phyloP scores from a whole-genome alignment of 2,113 vertebrate species.

The Tachysurus vachellii region DNA sequence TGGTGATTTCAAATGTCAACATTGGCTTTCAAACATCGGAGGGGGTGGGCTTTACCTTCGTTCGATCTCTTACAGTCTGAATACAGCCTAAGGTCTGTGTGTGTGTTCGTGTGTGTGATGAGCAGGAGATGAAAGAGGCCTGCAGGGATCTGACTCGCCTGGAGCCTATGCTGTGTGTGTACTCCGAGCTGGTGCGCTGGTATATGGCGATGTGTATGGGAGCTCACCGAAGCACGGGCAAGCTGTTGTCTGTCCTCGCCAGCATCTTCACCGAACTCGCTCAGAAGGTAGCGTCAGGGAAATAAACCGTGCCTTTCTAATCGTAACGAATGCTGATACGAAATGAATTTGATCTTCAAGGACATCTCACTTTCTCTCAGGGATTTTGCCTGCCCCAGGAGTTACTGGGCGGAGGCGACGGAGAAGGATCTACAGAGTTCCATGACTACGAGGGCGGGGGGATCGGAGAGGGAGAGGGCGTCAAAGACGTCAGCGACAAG shows the following conservation, averaged over 20 bases:
- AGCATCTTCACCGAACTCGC: slow-evolving; percentile 89
- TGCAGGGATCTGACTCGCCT: slow-evolving; percentile 81
- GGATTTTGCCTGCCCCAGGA: slow-evolving; percentile 96
- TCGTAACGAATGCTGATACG: too few relatives aligned
- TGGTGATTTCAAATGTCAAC: too few relatives aligned
- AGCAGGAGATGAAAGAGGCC: slow-evolving; percentile 75
- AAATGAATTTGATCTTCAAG: not conserved
- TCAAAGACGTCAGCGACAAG: slow-evolving; percentile 93
- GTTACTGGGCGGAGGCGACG: slow-evolving; percentile 80
- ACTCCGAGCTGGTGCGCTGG: slow-evolving; percentile 84
- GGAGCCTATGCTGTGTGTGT: slow-evolving; percentile 82
- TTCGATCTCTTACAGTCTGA: too few relatives aligned
- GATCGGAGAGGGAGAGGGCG: slow-evolving; percentile 92
- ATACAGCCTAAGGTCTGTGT: too few relatives aligned
- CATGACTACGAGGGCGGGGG: slow-evolving; percentile 92
- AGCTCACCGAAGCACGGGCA: slow-evolving; percentile 87
- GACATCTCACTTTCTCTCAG: slow-evolving; percentile 62
- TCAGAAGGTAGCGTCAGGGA: slow-evolving; percentile 80
- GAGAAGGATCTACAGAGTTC: slow-evolving; percentile 88
- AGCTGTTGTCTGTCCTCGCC: slow-evolving; percentile 86
- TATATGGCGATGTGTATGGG: slow-evolving; percentile 83
- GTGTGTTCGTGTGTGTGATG: slow-evolving; percentile 10
- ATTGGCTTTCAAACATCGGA: too few relatives aligned
- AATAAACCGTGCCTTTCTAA: not conserved
- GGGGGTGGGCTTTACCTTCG: too few relatives aligned